Evolutionary conservation across 1,140 invertebrate species (phyloP), one percentile per base, ranked within the genome.

Genomic region (Panulirus ornatus): DNA sequence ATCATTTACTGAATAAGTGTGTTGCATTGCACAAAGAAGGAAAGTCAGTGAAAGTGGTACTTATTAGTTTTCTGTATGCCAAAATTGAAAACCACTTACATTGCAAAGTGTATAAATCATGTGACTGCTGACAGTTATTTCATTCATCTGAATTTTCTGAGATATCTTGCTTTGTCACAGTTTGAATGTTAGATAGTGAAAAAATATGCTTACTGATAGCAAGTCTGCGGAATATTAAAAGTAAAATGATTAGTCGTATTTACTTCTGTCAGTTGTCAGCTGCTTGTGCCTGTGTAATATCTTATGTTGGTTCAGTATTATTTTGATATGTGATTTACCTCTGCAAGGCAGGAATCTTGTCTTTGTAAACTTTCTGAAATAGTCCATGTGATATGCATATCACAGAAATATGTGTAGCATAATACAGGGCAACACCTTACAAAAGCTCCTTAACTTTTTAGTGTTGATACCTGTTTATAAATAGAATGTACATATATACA

Each of bases 311-410:
- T 63, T 63, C 58, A 63, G 58, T 63, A 63, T 63, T 63, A 63
- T 63, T n/a, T 27, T 63, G n/a, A 11, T 58, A 58, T 58, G n/a
- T 63, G 58, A 63, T 63, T 63, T 63, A 63, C 58, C 58, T 63
- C 58, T 27, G 3, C 5, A 27, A 63, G 19, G 2, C n/a, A 63
- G n/a, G 58, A 63, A 63, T 63, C n/a, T 63, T 63, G 58, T 63
- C n/a, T 63, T 58, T 5, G 14, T 30, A 63, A 0, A 63, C 6
- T 30, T 63, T 11, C 22, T 63, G 19, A 63, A 3, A 27, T n/a
- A 27, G n/a, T 63, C 19, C 30, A 22, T 22, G 14, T 63, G 58
- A 63, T 63, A 30, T 27, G 58, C n/a, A 27, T 63, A 63, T 6
- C 0, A 27, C 58, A 63, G n/a, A 63, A 63, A 8, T 30, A 27